phyloP scores from a whole-genome alignment of 2,797 vertebrate genomes.

The Notamacropus eugenii region DNA sequence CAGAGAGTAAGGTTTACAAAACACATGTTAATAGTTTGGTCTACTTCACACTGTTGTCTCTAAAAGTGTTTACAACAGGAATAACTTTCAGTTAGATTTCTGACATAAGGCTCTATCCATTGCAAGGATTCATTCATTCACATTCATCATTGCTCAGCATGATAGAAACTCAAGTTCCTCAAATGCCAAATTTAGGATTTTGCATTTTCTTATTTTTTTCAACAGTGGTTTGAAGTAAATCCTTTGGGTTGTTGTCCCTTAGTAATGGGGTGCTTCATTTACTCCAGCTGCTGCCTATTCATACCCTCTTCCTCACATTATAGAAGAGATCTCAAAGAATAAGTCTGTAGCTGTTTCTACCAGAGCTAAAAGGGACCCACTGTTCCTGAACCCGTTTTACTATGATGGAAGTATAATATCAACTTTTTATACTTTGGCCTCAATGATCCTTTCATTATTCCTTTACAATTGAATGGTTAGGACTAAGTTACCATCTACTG shows the following conservation, averaged over 20 bases:
- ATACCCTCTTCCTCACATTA: background rate
- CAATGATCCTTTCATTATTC: background rate
- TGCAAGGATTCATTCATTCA: background rate
- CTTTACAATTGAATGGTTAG: background rate
- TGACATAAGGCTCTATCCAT: background rate
- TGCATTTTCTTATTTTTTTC: background rate
- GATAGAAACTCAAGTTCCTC: background rate
- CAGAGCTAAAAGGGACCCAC: background rate
- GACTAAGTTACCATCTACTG: background rate
- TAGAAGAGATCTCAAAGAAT: background rate
- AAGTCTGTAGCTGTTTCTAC: background rate
- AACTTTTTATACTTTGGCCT: background rate
- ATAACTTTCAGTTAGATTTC: slow-evolving; percentile 22
- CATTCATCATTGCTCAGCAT: background rate
- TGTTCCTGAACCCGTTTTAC: background rate
- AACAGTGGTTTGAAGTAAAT: background rate
- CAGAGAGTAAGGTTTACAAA: background rate
- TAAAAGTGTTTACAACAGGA: slow-evolving; percentile 26
- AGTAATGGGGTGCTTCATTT: background rate
- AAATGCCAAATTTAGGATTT: background rate
- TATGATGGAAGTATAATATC: background rate
- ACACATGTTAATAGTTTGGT: background rate
- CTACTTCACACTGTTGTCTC: background rate
- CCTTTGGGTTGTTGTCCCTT: background rate
- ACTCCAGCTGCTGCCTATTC: background rate